Conservation (phyloP, 1,140 invertebrate genomes). For the Zaprionus camerounensis region DNA sequence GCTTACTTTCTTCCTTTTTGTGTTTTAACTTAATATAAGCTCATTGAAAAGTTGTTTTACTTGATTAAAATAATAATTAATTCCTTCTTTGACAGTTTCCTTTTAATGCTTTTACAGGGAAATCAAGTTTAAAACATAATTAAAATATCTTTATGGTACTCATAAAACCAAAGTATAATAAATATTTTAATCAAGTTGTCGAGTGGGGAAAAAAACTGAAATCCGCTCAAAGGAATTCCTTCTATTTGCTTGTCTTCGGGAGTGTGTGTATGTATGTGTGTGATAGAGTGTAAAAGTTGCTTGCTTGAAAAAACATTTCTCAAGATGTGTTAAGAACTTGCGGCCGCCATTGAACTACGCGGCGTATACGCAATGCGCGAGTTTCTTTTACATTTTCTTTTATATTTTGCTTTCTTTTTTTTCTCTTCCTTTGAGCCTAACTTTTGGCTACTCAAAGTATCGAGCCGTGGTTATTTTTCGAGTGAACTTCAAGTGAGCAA, state of each 20-base stretch:
- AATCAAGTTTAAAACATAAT: constrained; percentile 46
- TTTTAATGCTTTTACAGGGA: constrained; percentile 18
- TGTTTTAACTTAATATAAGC: not conserved
- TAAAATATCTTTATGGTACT: constrained; percentile 54
- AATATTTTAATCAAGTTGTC: constrained; percentile 69
- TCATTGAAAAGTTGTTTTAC: not conserved
- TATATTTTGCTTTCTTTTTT: not conserved
- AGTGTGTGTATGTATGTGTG: not conserved
- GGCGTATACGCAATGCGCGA: constrained; percentile 42
- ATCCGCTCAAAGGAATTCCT: constrained; percentile 16
- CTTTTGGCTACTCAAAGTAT: constrained; percentile 72
- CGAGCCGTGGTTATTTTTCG: constrained; percentile 74
- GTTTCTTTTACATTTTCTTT: not conserved
- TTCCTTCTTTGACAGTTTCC: not conserved
- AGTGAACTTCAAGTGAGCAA: constrained; percentile 59
- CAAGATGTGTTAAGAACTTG: constrained; percentile 65
- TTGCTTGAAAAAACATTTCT: constrained; percentile 20
- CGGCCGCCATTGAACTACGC: constrained; percentile 65
- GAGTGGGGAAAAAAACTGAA: constrained; percentile 35
- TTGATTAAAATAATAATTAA: not conserved
- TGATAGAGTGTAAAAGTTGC: constrained; percentile 7
- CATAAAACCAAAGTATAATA: constrained; percentile 46
- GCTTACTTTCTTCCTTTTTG: not conserved
- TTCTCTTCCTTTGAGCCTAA: constrained; percentile 64
- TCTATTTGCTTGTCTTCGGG: not conserved